Percentiles rank a stretch among this genome's conserved stretches.
Evolutionary conservation across 2,797 vertebrate species (phyloP).

Genomic region (Gouania willdenowi): DNA sequence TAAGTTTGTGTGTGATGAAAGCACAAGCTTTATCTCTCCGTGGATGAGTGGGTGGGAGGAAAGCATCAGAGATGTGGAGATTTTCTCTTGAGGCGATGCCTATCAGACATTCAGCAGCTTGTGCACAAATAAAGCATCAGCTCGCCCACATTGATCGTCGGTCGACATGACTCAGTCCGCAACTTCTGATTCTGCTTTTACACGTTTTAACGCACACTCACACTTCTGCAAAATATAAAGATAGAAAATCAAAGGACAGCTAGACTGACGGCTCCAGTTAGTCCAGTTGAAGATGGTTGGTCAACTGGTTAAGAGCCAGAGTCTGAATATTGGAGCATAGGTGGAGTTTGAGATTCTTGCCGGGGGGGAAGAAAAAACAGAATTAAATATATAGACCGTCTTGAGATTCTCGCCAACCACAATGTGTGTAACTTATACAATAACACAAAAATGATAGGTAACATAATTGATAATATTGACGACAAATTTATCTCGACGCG

Average conservation of each 20-base stretch:
- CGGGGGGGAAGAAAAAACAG: too few relatives aligned
- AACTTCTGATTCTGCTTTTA: constrained; percentile 4
- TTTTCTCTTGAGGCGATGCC: constrained; percentile 44
- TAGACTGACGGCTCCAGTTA: constrained; percentile 3
- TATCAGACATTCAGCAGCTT: constrained; percentile 1
- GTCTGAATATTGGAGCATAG: constrained; percentile 48
- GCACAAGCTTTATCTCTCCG: constrained; percentile 23
- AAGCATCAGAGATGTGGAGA: constrained; percentile 26
- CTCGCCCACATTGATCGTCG: constrained; percentile 6
- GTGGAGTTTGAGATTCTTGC: too few relatives aligned
- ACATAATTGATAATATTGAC: too few relatives aligned
- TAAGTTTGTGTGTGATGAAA: constrained; percentile 28
- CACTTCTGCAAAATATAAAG: background rate
- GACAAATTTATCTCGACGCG: too few relatives aligned
- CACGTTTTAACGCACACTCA: constrained; percentile 6
- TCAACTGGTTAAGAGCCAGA: constrained; percentile 25
- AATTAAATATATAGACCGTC: too few relatives aligned
- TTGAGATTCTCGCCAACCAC: too few relatives aligned
- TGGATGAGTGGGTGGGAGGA: constrained; percentile 23
- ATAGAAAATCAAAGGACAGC: constrained; percentile 6
- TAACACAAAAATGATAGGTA: too few relatives aligned
- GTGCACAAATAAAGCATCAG: background rate
- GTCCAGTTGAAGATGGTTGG: constrained; percentile 17
- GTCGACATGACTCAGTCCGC: constrained; percentile 1
- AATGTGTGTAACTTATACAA: too few relatives aligned